A percentile compares a stretch with the other conserved stretches of the same genome.
phyloP scores from a whole-genome alignment of 1,140 invertebrate species.

The Drosophila mauritiana region DNA sequence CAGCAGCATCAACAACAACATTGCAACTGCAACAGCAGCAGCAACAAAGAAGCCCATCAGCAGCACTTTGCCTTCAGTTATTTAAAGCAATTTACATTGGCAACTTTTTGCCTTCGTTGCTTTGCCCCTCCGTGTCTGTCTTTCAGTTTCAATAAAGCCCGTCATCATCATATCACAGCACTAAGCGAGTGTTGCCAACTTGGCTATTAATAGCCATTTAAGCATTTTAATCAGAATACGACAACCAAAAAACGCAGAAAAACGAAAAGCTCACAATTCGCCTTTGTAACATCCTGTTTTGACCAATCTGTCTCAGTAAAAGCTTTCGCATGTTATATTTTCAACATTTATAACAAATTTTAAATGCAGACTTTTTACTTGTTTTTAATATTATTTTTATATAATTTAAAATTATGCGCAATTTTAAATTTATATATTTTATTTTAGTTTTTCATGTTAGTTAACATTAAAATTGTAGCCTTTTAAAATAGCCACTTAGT shows the following conservation, averaged over 20 bases:
- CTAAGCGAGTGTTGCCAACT: background rate
- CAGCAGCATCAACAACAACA: slow-evolving; percentile 2
- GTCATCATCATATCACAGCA: slow-evolving; percentile 21
- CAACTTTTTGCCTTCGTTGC: slow-evolving; percentile 39
- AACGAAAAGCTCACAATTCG: background rate
- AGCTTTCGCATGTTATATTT: too few relatives aligned
- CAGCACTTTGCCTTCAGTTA: slow-evolving; percentile 39
- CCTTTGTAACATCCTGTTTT: too few relatives aligned
- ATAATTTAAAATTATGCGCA: too few relatives aligned
- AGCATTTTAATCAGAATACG: too few relatives aligned
- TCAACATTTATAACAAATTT: too few relatives aligned
- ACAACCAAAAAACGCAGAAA: too few relatives aligned
- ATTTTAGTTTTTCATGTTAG: too few relatives aligned
- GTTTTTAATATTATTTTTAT: too few relatives aligned
- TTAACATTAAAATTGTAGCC: background rate
- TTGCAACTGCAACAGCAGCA: background rate
- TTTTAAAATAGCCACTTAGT: background rate
- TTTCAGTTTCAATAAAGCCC: slow-evolving; percentile 48
- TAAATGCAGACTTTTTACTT: too few relatives aligned
- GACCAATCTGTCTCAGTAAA: too few relatives aligned
- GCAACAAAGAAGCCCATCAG: slow-evolving; percentile 8
- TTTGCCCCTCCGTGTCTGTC: slow-evolving; percentile 3
- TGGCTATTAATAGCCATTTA: background rate
- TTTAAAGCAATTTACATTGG: slow-evolving; percentile 64
- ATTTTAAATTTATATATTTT: too few relatives aligned